phyloP scores from a whole-genome alignment of 2,888 invertebrate species.

The Imbricaverruca yamaguchii region DNA sequence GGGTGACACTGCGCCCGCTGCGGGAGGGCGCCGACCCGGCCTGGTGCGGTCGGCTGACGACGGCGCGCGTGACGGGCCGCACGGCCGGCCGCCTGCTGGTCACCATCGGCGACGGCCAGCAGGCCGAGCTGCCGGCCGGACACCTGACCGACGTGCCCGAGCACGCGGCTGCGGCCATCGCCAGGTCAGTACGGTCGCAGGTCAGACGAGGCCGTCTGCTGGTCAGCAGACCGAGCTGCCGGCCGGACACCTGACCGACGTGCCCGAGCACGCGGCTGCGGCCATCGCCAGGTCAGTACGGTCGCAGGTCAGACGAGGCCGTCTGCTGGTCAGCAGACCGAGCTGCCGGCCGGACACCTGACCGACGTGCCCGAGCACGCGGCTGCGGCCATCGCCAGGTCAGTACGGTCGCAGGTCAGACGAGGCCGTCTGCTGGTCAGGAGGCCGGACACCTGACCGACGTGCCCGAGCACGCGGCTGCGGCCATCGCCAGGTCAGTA shows the following conservation, averaged over 20 bases:
- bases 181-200: neutral
- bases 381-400: too few relatives aligned
- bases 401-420: too few relatives aligned
- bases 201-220: too few relatives aligned
- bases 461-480: slow-evolving; percentile 11
- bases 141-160: slow-evolving; percentile 21
- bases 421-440: neutral
- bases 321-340: too few relatives aligned
- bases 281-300: too few relatives aligned
- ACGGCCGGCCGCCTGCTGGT: neutral
- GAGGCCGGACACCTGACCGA: neutral
- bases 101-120: neutral
- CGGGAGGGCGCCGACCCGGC: neutral
- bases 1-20: neutral
- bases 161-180: neutral
- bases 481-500: neutral
- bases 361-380: too few relatives aligned
- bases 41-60: neutral
- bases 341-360: too few relatives aligned
- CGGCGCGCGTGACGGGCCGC: neutral
- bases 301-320: too few relatives aligned
- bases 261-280: too few relatives aligned
- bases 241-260: too few relatives aligned
- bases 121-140: neutral
- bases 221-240: too few relatives aligned